These are phyloP conservation scores for Micronycteris hirsuta DNA, from an alignment of 2,113 vertebrate species.

Conservation along the genomic window DNA sequence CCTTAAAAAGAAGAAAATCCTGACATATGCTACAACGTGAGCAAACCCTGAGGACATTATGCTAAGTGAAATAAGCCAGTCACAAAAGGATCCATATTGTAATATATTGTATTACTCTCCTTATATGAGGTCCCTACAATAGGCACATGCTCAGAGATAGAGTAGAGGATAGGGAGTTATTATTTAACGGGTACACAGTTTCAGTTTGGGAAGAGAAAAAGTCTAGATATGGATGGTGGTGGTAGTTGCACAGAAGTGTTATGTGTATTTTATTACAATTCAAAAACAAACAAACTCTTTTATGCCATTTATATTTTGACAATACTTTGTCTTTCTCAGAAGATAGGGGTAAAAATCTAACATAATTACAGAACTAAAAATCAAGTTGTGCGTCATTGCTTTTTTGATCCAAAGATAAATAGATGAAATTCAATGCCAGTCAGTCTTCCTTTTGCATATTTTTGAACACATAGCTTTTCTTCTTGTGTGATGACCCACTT, in stretches of 20 bases:
- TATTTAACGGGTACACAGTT: neutral
- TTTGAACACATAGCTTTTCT: neutral
- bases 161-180: neutral
- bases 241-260: neutral
- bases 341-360: neutral
- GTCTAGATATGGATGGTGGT: neutral
- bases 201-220: neutral
- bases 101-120: neutral
- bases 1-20: neutral
- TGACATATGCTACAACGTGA: neutral
- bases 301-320: neutral
- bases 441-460: neutral
- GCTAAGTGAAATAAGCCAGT: neutral
- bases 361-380: neutral
- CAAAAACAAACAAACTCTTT: neutral
- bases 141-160: neutral
- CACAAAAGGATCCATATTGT: neutral
- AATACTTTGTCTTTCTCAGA: neutral
- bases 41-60: neutral
- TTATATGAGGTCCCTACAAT: neutral
- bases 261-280: neutral
- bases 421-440: neutral
- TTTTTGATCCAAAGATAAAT: conserved; percentile 16
- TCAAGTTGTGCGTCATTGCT: neutral
- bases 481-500: neutral